Conservation (phyloP, 2,888 invertebrate species). For the Lampropteryx suffumata region DNA sequence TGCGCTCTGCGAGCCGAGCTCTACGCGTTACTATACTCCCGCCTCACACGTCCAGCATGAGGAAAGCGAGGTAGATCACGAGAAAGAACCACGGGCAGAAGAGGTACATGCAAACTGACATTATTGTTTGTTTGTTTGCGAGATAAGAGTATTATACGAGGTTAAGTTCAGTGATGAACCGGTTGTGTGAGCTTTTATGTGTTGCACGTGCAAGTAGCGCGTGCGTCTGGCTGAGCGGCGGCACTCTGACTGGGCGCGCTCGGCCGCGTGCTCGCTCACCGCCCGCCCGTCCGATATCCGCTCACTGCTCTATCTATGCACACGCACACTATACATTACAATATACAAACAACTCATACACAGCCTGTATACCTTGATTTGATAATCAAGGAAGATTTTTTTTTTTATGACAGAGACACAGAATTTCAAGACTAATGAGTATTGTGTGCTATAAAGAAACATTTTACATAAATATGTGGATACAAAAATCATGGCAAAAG, state of each 20-base stretch:
- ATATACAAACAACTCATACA: conserved; percentile 48
- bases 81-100: conserved; percentile 87
- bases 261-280: conserved; percentile 70
- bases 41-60: conserved; percentile 84
- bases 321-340: conserved; percentile 46
- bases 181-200: conserved; percentile 45
- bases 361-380: conserved; percentile 72
- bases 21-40: conserved; percentile 42
- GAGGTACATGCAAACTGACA: conserved; percentile 85
- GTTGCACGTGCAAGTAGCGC: conserved; percentile 69
- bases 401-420: no score
- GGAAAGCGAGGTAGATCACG: conserved; percentile 85
- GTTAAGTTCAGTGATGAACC: conserved; percentile 65
- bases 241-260: conserved; percentile 82
- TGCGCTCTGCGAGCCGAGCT: conserved; percentile 58
- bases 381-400: conserved; percentile 53
- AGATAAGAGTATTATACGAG: conserved; percentile 44
- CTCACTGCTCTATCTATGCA: conserved; percentile 70
- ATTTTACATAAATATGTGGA: no score
- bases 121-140: conserved; percentile 60
- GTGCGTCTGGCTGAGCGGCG: conserved; percentile 81
- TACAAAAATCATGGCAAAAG: no score
- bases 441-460: no score
- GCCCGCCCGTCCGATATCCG: conserved; percentile 75
- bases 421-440: no score